A percentile compares a stretch with the other conserved stretches of the same genome.
These are phyloP conservation scores for Drosophila borborema DNA, from an alignment of 2,888 invertebrate genomes.

Conservation along the genomic window DNA sequence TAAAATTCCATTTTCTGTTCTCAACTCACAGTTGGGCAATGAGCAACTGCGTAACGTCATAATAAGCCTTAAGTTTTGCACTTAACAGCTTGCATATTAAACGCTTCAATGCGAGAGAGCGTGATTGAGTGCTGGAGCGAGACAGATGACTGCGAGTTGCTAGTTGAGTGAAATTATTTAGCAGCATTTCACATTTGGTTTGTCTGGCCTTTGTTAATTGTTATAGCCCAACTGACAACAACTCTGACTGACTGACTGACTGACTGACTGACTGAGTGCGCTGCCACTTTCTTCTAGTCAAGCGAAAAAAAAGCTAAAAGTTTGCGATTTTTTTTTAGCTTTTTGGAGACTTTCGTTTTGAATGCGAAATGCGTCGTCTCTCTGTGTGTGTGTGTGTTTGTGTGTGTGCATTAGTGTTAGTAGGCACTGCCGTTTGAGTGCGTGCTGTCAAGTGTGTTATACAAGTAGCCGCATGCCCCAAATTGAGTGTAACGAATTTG, in stretches of 20 bases:
- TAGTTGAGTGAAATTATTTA: conserved; percentile 39
- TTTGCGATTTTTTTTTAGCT: conserved; percentile 4
- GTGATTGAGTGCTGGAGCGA: background rate
- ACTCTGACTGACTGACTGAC: conserved; percentile 11
- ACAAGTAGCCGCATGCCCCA: conserved; percentile 54
- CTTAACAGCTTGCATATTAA: conserved; percentile 4
- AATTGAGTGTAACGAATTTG: conserved; percentile 53
- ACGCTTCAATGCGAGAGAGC: background rate
- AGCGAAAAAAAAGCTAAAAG: background rate
- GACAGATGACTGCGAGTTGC: background rate
- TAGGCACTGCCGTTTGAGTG: background rate
- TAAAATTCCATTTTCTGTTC: background rate
- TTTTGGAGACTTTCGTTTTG: conserved; percentile 43
- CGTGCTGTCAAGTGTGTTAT: conserved; percentile 33
- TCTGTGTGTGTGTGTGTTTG: background rate
- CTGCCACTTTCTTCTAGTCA: conserved; percentile 45
- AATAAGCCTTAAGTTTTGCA: background rate
- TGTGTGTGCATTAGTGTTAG: background rate
- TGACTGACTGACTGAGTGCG: conserved; percentile 22
- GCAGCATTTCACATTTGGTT: conserved; percentile 34
- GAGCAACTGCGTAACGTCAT: background rate
- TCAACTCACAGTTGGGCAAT: no score
- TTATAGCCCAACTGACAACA: conserved; percentile 15
- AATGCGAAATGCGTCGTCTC: conserved; percentile 29
- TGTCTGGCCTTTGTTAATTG: conserved; percentile 19